Evolutionary conservation across 2,888 invertebrate genomes (phyloP).

Genomic region (Cremastinae sp.): DNA sequence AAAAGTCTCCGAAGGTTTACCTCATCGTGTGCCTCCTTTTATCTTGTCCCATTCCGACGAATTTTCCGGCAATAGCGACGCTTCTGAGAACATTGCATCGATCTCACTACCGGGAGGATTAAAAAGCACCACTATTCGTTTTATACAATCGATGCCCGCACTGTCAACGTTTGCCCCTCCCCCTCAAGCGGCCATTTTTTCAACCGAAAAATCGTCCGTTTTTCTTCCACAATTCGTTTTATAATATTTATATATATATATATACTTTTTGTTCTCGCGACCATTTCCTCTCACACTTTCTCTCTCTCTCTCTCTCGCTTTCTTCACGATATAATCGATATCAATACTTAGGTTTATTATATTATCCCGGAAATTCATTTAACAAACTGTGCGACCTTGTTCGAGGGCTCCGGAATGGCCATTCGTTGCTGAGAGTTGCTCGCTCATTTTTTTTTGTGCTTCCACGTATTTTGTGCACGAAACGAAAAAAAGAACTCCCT

Average conservation of each 20-base stretch:
- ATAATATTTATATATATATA: constrained; percentile 9
- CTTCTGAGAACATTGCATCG: constrained; percentile 60
- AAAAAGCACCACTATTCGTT: constrained; percentile 59
- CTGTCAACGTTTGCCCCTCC: constrained; percentile 45
- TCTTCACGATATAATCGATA: constrained; percentile 28
- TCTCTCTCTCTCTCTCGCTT: constrained; percentile 22
- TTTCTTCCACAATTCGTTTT: not conserved
- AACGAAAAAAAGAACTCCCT: not conserved
- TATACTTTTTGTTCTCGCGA: constrained; percentile 27
- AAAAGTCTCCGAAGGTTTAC: constrained; percentile 20
- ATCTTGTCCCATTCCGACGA: constrained; percentile 8
- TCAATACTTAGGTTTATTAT: constrained; percentile 30
- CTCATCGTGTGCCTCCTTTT: not conserved
- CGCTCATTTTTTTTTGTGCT: constrained; percentile 11
- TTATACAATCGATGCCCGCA: constrained; percentile 51
- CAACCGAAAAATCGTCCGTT: constrained; percentile 10
- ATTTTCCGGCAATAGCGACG: constrained; percentile 25
- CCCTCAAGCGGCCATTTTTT: constrained; percentile 25
- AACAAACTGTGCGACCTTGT: constrained; percentile 62
- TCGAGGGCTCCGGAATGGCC: constrained; percentile 57
- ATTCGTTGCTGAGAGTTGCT: constrained; percentile 58
- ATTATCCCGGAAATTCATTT: constrained; percentile 49
- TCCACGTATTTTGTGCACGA: not conserved
- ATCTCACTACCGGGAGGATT: constrained; percentile 57
- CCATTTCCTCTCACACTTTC: constrained; percentile 11